phyloP scores from a whole-genome alignment of 2,113 vertebrate species.

The Melanocharis versteri region DNA sequence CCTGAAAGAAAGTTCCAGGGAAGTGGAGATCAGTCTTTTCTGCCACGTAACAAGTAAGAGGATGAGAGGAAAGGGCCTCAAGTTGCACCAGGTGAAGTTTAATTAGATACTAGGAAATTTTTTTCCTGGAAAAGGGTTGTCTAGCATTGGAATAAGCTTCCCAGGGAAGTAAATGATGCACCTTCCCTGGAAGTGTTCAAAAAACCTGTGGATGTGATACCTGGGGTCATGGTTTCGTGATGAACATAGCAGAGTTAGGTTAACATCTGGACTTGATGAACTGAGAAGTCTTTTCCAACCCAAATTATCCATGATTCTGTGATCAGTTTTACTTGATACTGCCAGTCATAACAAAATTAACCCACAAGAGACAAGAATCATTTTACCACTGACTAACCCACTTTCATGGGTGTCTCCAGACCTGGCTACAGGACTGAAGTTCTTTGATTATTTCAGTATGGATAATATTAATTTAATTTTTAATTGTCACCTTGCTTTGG shows the following conservation, averaged over 20 bases:
- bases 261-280: neutral
- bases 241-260: neutral
- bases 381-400: neutral
- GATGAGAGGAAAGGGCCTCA: neutral
- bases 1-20: neutral
- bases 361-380: accelerated
- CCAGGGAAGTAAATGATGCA: neutral
- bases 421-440: neutral
- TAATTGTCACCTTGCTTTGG: neutral
- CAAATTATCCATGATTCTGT: neutral
- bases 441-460: neutral
- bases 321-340: neutral
- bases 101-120: neutral
- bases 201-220: neutral
- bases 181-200: neutral
- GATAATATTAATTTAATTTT: neutral
- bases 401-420: neutral
- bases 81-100: neutral
- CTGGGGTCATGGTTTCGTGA: neutral
- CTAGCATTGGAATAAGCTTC: neutral
- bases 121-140: neutral
- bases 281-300: neutral
- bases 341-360: neutral
- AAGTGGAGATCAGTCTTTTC: neutral
- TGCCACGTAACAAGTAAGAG: neutral